Percentiles rank a stretch among this genome's conserved stretches.
Conservation (phyloP, 2,113 vertebrate species). For the Orycteropus afer region DNA sequence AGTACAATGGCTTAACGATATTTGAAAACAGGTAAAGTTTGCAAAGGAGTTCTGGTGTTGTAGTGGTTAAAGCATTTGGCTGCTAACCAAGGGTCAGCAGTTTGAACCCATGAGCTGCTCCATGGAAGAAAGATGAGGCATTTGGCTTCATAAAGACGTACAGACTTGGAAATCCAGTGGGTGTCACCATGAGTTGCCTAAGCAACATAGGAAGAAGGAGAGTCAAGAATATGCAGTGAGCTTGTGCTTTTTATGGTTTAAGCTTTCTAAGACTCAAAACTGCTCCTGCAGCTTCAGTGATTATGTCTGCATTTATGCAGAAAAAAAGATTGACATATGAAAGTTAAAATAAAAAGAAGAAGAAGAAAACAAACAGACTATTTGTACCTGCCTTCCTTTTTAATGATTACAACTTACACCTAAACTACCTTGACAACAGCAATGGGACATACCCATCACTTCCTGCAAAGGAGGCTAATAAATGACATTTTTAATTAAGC, state of each 20-base stretch:
- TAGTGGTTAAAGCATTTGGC: too few species aligned
- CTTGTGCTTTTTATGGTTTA: too few species aligned
- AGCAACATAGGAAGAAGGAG: too few species aligned
- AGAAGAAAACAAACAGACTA: not conserved
- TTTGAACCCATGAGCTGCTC: too few species aligned
- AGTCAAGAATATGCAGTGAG: too few species aligned
- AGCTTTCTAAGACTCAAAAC: not conserved
- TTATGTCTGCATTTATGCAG: not conserved
- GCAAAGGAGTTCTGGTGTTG: too few species aligned
- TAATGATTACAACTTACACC: not conserved
- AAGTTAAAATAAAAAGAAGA: not conserved
- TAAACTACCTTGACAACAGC: not conserved
- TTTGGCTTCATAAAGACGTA: too few species aligned
- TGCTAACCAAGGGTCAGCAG: too few species aligned
- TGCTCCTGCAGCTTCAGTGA: not conserved
- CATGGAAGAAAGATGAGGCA: too few species aligned
- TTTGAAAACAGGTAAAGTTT: not conserved
- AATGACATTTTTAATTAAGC: not conserved
- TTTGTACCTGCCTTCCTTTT: not conserved
- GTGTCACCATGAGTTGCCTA: too few species aligned
- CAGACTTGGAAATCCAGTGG: too few species aligned
- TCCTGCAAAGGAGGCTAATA: not conserved
- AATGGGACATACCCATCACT: not conserved
- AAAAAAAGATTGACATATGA: not conserved
- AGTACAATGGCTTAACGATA: not conserved